phyloP scores from a whole-genome alignment of 2,888 invertebrate species.

The Ephialtes manifestator region DNA sequence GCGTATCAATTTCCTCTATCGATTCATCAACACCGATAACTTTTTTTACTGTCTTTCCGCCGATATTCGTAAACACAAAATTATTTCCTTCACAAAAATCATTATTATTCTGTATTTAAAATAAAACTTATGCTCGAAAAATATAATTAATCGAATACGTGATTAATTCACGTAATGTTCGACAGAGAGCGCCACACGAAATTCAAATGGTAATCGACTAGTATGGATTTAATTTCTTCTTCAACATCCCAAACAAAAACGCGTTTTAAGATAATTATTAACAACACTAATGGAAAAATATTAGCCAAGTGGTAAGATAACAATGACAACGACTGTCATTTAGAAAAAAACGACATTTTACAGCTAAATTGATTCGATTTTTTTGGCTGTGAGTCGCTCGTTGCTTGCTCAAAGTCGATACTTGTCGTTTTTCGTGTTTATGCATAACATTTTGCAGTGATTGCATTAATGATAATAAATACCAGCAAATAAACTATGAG shows the following conservation, averaged over 20 bases:
- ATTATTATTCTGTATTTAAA: not conserved
- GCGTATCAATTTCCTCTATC: not conserved
- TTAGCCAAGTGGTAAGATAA: not conserved
- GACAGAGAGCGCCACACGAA: not conserved
- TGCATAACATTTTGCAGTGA: not conserved
- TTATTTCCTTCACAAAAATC: not conserved
- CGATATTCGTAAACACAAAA: not conserved
- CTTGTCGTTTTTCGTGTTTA: too few relatives aligned
- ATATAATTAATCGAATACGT: not conserved
- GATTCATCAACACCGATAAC: too few relatives aligned
- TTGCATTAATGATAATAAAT: not conserved
- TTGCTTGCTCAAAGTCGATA: not conserved
- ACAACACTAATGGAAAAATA: not conserved
- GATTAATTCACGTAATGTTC: not conserved
- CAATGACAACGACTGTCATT: not conserved
- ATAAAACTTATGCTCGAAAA: not conserved
- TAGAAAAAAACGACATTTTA: not conserved
- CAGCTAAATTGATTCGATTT: not conserved
- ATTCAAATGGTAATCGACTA: constrained; percentile 2
- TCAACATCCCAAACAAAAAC: not conserved
- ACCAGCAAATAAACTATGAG: not conserved
- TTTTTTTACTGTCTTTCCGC: too few relatives aligned
- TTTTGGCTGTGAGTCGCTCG: not conserved
- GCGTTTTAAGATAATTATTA: not conserved
- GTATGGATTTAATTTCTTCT: not conserved